These are phyloP conservation scores for Teleopsis dalmanni DNA, from an alignment of 1,140 invertebrate species.

Conservation along the genomic window DNA sequence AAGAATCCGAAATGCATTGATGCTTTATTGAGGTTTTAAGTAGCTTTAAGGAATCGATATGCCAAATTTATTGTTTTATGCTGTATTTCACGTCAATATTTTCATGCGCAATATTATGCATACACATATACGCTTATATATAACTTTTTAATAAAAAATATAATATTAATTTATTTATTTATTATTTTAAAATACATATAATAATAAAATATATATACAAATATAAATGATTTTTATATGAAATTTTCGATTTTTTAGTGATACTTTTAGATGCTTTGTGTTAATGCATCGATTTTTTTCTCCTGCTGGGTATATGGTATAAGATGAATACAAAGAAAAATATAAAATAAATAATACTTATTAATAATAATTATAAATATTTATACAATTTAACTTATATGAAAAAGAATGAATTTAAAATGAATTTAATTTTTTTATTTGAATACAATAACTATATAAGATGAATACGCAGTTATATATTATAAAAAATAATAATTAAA, in stretches of 20 bases:
- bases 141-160: background rate
- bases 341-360: background rate
- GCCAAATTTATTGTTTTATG: too few relatives aligned
- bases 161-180: background rate
- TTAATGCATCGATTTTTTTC: background rate
- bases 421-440: background rate
- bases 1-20: too few relatives aligned
- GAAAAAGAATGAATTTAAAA: background rate
- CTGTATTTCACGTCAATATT: too few relatives aligned
- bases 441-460: background rate
- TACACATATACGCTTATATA: too few relatives aligned
- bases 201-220: background rate
- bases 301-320: too few relatives aligned
- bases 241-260: background rate
- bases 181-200: background rate
- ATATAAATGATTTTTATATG: background rate
- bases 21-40: too few relatives aligned
- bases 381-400: background rate
- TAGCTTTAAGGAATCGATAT: too few relatives aligned
- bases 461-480: background rate
- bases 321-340: too few relatives aligned
- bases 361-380: background rate
- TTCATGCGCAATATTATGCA: too few relatives aligned
- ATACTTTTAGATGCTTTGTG: background rate
- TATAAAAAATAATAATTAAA: background rate